Percentiles rank a stretch among this genome's conserved stretches.
phyloP scores from a whole-genome alignment of 2,888 invertebrate species.

The Sarcophaga subvicina region DNA sequence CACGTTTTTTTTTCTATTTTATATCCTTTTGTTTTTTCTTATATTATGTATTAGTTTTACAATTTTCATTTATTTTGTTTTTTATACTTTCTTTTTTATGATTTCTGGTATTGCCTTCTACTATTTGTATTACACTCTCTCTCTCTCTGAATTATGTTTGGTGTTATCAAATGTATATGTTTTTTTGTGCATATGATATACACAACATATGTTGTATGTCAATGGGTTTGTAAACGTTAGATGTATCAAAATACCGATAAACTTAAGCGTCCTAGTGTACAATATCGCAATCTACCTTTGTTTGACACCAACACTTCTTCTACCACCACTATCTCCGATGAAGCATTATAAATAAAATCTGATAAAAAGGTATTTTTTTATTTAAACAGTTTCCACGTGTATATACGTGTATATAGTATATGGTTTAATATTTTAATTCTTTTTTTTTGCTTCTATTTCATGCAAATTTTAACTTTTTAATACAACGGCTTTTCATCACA shows the following conservation, averaged over 20 bases:
- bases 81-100: constrained; percentile 13
- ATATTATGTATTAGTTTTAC: background rate
- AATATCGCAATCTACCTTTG: constrained; percentile 76
- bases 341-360: constrained; percentile 70
- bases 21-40: background rate
- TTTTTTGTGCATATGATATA: constrained; percentile 41
- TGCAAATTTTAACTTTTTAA: constrained; percentile 38
- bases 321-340: constrained; percentile 71
- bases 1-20: constrained; percentile 41
- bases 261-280: constrained; percentile 79
- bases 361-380: constrained; percentile 74
- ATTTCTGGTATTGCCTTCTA: constrained; percentile 8
- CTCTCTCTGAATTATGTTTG: constrained; percentile 16
- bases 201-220: background rate
- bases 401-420: too few species aligned
- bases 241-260: constrained; percentile 79
- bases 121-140: background rate
- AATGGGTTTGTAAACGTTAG: constrained; percentile 55
- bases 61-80: background rate
- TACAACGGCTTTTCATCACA: constrained; percentile 26
- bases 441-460: constrained; percentile 1
- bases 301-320: constrained; percentile 62
- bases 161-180: constrained; percentile 23
- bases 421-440: too few species aligned
- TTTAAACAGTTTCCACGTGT: too few species aligned